phyloP scores from a whole-genome alignment of 2,113 vertebrate genomes.

The Mustelus asterias region DNA sequence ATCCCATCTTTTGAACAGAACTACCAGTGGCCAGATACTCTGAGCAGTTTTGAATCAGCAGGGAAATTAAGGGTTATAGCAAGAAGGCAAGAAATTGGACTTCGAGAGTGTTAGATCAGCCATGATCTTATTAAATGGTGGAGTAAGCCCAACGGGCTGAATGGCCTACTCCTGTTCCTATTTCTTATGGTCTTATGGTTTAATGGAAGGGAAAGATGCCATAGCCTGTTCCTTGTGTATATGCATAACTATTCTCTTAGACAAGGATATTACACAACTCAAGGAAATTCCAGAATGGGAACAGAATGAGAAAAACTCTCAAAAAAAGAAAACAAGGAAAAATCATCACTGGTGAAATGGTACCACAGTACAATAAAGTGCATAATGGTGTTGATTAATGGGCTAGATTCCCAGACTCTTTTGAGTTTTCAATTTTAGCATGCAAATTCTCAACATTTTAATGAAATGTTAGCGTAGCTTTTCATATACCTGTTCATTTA shows the following conservation, averaged over 20 bases:
- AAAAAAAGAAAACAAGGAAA: not conserved
- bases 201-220: not conserved
- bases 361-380: not conserved
- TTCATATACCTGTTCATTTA: constrained; percentile 73
- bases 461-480: constrained; percentile 28
- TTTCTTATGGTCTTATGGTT: no score
- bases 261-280: not conserved
- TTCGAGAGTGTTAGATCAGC: no score
- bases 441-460: not conserved
- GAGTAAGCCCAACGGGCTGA: no score
- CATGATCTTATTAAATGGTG: no score
- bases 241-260: not conserved
- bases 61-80: no score
- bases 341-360: not conserved
- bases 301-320: not conserved
- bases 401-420: not conserved
- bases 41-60: no score
- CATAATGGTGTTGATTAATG: not conserved
- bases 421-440: not conserved
- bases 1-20: not conserved
- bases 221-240: not conserved
- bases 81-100: no score
- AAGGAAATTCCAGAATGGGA: not conserved
- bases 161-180: no score
- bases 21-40: not conserved